Conservation (phyloP, 2,888 invertebrate genomes). For the Rhopalosiphum nymphaeae region DNA sequence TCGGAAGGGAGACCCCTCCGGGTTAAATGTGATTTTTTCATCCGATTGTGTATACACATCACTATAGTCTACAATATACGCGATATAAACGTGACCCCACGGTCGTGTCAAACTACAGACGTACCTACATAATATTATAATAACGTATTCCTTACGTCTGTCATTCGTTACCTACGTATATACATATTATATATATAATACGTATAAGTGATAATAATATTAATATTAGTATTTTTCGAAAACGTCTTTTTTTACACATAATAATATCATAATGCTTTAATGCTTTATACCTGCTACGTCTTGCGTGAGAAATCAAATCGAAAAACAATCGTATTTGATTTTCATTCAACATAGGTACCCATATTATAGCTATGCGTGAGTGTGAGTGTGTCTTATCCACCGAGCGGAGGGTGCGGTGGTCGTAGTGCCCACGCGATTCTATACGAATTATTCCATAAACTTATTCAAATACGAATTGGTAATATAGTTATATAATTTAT, state of each 20-base stretch:
- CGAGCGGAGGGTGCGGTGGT: background rate
- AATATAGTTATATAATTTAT: background rate
- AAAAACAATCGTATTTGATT: conserved; percentile 49
- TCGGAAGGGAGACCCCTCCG: background rate
- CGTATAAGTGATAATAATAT: background rate
- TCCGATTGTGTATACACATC: conserved; percentile 44
- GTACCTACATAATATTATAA: conserved; percentile 16
- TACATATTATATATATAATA: too few relatives aligned
- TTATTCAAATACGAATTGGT: conserved; percentile 34
- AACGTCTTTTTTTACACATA: background rate
- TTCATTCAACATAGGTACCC: background rate
- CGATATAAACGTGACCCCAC: conserved; percentile 1
- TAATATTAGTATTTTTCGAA: background rate
- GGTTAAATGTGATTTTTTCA: conserved; percentile 45
- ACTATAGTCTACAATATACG: background rate
- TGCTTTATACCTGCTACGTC: background rate
- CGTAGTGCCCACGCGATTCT: conserved; percentile 31
- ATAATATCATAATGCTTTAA: background rate
- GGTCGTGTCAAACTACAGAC: conserved; percentile 36
- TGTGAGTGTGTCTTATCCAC: background rate
- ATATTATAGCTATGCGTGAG: background rate
- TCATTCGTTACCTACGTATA: background rate
- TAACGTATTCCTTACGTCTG: background rate
- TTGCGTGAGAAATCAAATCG: conserved; percentile 34
- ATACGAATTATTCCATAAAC: conserved; percentile 41